phyloP scores from a whole-genome alignment of 2,888 invertebrate species.

The Mythimna vitellina region DNA sequence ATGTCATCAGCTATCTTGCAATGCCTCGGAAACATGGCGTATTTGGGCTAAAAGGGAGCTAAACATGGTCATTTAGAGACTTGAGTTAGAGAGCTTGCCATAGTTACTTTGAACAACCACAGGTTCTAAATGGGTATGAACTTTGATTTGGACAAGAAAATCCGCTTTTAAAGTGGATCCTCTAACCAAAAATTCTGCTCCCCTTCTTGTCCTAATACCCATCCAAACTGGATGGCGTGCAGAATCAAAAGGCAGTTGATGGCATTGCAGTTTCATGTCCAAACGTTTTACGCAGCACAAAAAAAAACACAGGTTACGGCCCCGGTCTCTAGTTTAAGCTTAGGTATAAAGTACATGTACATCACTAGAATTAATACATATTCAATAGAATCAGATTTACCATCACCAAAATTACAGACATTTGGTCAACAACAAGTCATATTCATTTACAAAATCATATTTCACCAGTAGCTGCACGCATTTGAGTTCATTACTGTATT shows the following conservation, averaged over 20 bases:
- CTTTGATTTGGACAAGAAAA: not conserved
- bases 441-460: slow-evolving; percentile 19
- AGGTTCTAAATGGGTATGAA: not conserved
- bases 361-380: slow-evolving; percentile 7
- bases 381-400: slow-evolving; percentile 9
- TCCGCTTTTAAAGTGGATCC: not conserved
- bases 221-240: not conserved
- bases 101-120: not conserved
- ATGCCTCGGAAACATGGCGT: not conserved
- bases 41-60: not conserved
- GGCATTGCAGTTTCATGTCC: slow-evolving; percentile 3
- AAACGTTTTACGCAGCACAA: not conserved
- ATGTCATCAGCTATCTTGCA: not conserved
- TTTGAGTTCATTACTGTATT: slow-evolving; percentile 34
- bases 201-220: not conserved
- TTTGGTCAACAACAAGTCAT: slow-evolving; percentile 15
- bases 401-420: slow-evolving; percentile 9
- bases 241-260: not conserved
- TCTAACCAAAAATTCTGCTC: not conserved
- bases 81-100: not conserved
- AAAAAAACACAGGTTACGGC: not conserved
- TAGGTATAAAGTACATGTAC: not conserved
- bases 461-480: slow-evolving; percentile 26
- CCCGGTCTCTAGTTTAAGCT: slow-evolving; percentile 6
- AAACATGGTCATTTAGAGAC: not conserved